Evolutionary conservation across 2,113 vertebrate species (phyloP).

Genomic region (Nannospalax galili): DNA sequence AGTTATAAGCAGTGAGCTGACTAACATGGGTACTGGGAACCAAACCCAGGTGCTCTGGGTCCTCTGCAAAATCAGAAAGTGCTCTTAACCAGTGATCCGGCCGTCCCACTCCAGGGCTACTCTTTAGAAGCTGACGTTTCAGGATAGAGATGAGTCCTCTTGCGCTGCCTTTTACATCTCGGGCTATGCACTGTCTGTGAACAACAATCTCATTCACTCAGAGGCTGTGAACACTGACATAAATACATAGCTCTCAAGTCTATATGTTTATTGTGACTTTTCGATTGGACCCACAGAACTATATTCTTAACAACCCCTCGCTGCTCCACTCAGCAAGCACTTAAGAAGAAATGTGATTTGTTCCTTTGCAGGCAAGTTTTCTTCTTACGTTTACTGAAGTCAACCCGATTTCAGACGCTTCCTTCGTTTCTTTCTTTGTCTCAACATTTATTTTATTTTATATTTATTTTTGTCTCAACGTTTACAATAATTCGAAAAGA

Average conservation of each 20-base stretch:
- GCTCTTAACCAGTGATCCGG: background rate
- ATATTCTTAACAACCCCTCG: conserved; percentile 6
- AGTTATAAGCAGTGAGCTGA: background rate
- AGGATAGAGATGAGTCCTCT: background rate
- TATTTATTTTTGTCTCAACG: no score
- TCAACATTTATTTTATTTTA: background rate
- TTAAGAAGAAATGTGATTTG: conserved; percentile 32
- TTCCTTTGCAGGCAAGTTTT: background rate
- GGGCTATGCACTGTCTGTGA: background rate
- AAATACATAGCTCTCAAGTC: background rate
- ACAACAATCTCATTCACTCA: background rate
- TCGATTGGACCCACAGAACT: background rate
- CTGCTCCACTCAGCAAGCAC: background rate
- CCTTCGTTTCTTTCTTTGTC: background rate
- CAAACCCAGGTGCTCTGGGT: no score
- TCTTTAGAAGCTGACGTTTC: background rate
- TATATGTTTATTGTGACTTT: background rate
- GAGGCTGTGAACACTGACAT: background rate
- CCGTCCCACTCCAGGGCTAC: background rate
- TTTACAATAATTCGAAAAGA: conserved; percentile 25
- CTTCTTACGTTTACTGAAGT: conserved; percentile 13
- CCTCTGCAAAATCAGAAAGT: background rate
- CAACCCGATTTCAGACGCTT: conserved; percentile 35
- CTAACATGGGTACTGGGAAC: no score
- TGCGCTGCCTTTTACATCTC: conserved; percentile 1